These are phyloP conservation scores for Palaemon carinicauda DNA, from an alignment of 1,140 invertebrate genomes.

Conservation along the genomic window DNA sequence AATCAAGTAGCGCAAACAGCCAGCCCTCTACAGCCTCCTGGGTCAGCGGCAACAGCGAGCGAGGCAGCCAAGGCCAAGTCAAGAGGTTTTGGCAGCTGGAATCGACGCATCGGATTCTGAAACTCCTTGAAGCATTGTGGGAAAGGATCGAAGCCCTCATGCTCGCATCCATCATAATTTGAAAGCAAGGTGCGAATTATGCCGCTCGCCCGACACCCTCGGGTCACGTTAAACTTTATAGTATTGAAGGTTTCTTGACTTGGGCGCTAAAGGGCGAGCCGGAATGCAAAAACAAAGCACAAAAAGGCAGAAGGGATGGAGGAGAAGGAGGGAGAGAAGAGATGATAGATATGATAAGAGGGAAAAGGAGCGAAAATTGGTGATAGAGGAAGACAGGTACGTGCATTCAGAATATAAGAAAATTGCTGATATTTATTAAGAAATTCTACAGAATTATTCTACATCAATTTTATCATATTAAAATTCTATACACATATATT, in stretches of 20 bases:
- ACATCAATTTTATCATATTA: too few species aligned
- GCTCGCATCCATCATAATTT: conserved; percentile 22
- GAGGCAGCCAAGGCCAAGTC: too few species aligned
- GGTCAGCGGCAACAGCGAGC: too few species aligned
- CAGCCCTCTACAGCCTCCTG: too few species aligned
- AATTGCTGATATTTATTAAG: too few species aligned
- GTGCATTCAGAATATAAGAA: too few species aligned
- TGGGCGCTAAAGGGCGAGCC: neutral
- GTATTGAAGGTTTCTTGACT: neutral
- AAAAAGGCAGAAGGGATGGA: neutral
- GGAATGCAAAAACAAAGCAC: neutral
- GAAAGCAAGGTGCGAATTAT: conserved; percentile 18
- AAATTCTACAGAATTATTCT: too few species aligned
- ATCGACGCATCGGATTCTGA: neutral
- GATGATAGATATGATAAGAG: neutral
- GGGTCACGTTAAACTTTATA: neutral
- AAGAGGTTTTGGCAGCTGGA: too few species aligned
- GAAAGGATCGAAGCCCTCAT: neutral
- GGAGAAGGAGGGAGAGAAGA: neutral
- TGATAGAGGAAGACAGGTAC: neutral
- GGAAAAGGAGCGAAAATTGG: neutral
- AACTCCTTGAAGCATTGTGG: neutral
- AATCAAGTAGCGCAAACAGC: too few species aligned
- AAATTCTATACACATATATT: too few species aligned
- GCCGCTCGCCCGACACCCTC: neutral